Percentiles rank a stretch among this genome's conserved stretches.
Evolutionary conservation across 2,888 invertebrate genomes (phyloP).

Genomic region (Torymus tubicola): DNA sequence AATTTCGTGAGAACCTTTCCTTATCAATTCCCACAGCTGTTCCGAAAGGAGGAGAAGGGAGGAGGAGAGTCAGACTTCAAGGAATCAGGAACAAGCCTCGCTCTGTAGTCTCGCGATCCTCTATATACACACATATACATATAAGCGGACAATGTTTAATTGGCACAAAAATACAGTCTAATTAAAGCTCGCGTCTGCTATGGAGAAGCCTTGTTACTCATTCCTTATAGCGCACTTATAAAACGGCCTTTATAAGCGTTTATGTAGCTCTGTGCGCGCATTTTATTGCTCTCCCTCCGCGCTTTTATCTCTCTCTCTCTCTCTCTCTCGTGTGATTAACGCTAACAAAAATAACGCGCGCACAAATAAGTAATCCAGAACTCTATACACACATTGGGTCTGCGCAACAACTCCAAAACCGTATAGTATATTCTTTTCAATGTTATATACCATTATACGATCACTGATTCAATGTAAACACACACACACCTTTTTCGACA

Average conservation of each 20-base stretch:
- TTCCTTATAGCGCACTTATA: conserved; percentile 30
- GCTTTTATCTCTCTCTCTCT: too few species aligned
- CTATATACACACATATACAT: too few species aligned
- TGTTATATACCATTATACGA: too few species aligned
- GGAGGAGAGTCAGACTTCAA: too few species aligned
- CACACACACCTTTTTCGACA: too few species aligned
- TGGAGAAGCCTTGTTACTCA: conserved; percentile 48
- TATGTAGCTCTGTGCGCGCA: background rate
- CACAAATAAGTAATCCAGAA: too few species aligned
- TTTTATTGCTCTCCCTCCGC: conserved; percentile 5
- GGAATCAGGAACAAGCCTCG: conserved; percentile 44
- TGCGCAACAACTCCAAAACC: too few species aligned
- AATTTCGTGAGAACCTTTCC: background rate
- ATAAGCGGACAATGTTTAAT: conserved; percentile 33
- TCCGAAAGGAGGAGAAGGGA: too few species aligned
- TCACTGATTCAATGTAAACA: too few species aligned
- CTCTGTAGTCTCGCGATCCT: conserved; percentile 7
- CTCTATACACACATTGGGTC: too few species aligned
- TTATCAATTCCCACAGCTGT: background rate
- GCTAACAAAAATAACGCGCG: conserved; percentile 14
- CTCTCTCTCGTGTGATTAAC: conserved; percentile 26
- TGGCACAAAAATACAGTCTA: conserved; percentile 41
- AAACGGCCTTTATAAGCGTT: conserved; percentile 41
- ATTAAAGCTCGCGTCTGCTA: conserved; percentile 41
- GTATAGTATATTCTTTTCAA: too few species aligned